Conservation (phyloP, 2,797 vertebrate species). For the Petrocephalus schoutedeni region DNA sequence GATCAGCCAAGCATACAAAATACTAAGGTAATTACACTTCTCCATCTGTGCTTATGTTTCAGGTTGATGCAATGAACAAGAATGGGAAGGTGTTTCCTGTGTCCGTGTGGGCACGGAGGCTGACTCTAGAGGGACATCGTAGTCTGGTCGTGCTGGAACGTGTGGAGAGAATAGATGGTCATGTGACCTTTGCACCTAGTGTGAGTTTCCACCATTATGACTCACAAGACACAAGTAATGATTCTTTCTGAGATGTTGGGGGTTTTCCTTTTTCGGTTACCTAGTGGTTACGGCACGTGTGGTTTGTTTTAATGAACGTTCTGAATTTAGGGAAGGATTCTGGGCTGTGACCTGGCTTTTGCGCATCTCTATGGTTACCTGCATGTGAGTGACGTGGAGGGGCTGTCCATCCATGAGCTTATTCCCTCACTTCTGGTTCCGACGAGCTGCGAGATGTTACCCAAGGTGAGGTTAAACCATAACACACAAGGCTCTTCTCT, state of each 20-base stretch:
- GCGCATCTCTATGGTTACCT: conserved; percentile 79
- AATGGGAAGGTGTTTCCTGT: conserved; percentile 70
- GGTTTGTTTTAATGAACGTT: neutral
- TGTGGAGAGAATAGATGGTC: conserved; percentile 74
- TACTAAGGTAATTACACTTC: neutral
- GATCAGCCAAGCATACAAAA: neutral
- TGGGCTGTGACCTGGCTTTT: conserved; percentile 76
- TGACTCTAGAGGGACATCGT: conserved; percentile 44
- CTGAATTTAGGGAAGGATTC: conserved; percentile 68
- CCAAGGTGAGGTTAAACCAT: conserved; percentile 62
- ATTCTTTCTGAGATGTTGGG: neutral
- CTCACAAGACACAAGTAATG: neutral
- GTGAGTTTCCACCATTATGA: conserved; percentile 54
- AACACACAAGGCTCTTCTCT: neutral
- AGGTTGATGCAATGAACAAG: conserved; percentile 70
- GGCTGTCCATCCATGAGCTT: conserved; percentile 66
- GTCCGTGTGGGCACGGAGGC: conserved; percentile 65
- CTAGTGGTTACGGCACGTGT: neutral
- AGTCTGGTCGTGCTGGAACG: conserved; percentile 73
- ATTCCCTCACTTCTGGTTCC: conserved; percentile 83
- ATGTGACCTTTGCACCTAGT: conserved; percentile 66
- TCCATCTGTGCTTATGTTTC: conserved; percentile 3
- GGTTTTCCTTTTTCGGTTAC: neutral
- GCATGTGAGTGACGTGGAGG: conserved; percentile 64
- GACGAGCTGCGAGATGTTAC: conserved; percentile 60